Conservation (phyloP, 2,113 vertebrate species). For the Mungos mungo region DNA sequence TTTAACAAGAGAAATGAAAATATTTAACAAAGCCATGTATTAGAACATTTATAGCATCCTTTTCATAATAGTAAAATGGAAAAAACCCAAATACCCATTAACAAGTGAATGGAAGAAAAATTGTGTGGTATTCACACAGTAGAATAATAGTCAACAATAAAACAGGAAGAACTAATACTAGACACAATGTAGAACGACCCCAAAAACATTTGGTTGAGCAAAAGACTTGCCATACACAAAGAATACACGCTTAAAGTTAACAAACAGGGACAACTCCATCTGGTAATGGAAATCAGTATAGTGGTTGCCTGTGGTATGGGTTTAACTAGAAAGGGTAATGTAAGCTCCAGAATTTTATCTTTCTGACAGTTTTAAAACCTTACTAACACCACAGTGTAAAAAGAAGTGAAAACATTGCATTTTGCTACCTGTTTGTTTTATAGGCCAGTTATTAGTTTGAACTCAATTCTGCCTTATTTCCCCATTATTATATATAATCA, state of each 20-base stretch:
- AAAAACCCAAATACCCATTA: neutral
- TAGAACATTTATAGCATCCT: neutral
- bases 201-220: neutral
- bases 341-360: neutral
- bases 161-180: neutral
- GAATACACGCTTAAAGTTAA: neutral
- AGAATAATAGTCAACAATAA: neutral
- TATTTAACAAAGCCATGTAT: neutral
- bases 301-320: neutral
- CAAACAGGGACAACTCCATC: neutral
- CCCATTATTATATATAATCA: neutral
- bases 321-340: neutral
- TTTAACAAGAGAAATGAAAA: conserved; percentile 32
- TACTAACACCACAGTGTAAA: neutral
- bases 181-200: neutral
- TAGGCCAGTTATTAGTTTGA: neutral
- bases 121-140: neutral
- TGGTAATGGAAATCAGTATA: neutral
- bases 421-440: neutral
- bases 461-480: neutral
- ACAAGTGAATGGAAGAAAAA: neutral
- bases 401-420: neutral
- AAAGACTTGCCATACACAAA: neutral
- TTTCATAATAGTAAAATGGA: neutral
- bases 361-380: neutral